Conservation (phyloP, 2,888 invertebrate genomes). For the Aspidiotus rigidus region DNA sequence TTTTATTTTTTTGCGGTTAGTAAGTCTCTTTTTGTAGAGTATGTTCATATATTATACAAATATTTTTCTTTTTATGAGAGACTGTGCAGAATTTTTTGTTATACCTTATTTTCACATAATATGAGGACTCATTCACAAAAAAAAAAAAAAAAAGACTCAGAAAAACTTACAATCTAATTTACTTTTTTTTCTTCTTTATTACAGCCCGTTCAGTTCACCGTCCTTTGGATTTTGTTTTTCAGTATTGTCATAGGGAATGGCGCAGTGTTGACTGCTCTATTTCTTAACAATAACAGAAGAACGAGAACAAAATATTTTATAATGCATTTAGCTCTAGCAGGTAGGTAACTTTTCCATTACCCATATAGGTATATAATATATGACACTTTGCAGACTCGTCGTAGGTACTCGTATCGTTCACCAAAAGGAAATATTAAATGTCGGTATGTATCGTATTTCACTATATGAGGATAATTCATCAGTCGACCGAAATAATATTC, state of each 20-base stretch:
- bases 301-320: slow-evolving; percentile 94
- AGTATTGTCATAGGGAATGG: slow-evolving; percentile 79
- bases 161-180: background rate
- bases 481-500: no score
- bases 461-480: no score
- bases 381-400: background rate
- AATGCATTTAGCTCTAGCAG: slow-evolving; percentile 83
- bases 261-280: slow-evolving; percentile 74
- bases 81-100: no score
- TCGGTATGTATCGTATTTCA: background rate
- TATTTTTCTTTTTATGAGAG: no score
- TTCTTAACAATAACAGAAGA: slow-evolving; percentile 72
- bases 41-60: no score
- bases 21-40: no score
- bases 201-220: slow-evolving; percentile 78
- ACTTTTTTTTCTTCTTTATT: slow-evolving; percentile 41
- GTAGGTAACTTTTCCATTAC: slow-evolving; percentile 47
- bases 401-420: no score
- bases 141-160: no score
- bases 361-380: background rate
- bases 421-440: no score
- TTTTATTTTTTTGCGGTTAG: no score
- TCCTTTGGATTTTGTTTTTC: slow-evolving; percentile 73
- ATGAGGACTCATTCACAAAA: no score
- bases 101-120: no score